Percentiles rank a stretch among this genome's conserved stretches.
Conservation (phyloP, 2,888 invertebrate genomes). For the Didymodactylos carnosus region DNA sequence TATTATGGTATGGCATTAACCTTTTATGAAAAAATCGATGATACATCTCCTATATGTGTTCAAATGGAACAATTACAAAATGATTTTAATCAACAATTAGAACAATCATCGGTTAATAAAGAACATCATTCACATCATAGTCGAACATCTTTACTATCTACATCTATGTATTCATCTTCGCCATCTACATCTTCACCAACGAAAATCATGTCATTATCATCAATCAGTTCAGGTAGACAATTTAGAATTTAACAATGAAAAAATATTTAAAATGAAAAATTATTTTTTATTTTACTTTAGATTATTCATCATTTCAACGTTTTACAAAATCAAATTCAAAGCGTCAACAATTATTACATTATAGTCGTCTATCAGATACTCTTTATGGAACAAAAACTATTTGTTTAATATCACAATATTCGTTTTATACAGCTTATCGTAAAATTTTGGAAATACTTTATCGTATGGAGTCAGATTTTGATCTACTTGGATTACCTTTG, state of each 20-base stretch:
- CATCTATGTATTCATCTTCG: too few relatives aligned
- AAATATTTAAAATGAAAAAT: too few relatives aligned
- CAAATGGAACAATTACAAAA: too few relatives aligned
- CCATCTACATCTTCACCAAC: conserved; percentile 1
- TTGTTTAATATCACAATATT: conserved; percentile 68
- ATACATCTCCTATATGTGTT: not conserved
- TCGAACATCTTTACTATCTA: not conserved
- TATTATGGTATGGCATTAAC: conserved; percentile 81
- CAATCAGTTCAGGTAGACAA: too few relatives aligned
- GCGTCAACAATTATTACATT: conserved; percentile 30
- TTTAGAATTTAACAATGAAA: too few relatives aligned
- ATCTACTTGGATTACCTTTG: conserved; percentile 40
- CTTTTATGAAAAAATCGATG: conserved; percentile 72
- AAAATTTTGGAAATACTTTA: conserved; percentile 50
- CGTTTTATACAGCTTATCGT: conserved; percentile 41
- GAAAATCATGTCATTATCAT: too few relatives aligned
- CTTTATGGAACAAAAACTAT: conserved; percentile 86
- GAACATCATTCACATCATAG: too few relatives aligned
- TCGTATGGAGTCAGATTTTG: conserved; percentile 42
- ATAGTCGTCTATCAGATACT: conserved; percentile 77
- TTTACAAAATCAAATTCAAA: not conserved
- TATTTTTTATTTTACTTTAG: too few relatives aligned
- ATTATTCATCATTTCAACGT: not conserved
- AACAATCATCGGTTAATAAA: too few relatives aligned
- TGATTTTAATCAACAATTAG: too few relatives aligned